Base-by-base conservation (phyloP, 2,888 invertebrate genomes). In the Erebia palarica region DNA sequence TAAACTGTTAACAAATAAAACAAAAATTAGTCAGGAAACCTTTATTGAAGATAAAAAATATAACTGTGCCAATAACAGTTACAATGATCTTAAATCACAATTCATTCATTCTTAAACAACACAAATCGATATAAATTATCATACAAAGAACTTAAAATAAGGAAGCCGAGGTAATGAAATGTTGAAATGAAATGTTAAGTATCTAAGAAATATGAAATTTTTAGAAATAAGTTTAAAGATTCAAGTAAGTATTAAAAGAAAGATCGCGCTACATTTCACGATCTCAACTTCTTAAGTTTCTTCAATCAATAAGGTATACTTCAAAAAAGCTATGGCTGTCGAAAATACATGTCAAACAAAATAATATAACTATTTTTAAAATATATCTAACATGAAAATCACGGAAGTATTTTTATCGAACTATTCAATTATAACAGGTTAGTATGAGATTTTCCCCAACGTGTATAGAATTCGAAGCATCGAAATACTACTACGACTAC, bases 151-250 rank as follows among this genome's bases (percentile, higher is more conserved):
- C 81, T 80, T 83, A 84, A 84, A 87, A 86, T 82, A 87, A 86
- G 80, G 85, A 90, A 90, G 90, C 88, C 78, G 91, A 92, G 91
- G 91, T 82, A 83, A 89, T 88, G 76, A 90, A 92, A 91, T 88
- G 90, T 77, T 73, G 73, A 73, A 70, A 70, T 16, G 57, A 74
- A 42, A 53, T 18, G 14, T n/a, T n/a, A n/a, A 18, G 13, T 13
- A 21, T 1, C 13, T 13, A 14, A 63, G 47, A 47, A 11, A 18
- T 53, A 66, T 60, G 65, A 44, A 55, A 70, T n/a, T 65, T 42
- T 3, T 60, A 73, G 27, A 36, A 36, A 36, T 60, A 51, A 18
- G 21, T 18, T 44, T 44, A 44, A 69, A 75, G 61, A 66, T 16
- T 44, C 13, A 57, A 65, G 65, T 27, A 65, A 74, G 71, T 0